These are phyloP conservation scores for Paralvinella palmiformis DNA, from an alignment of 1,140 invertebrate species.

Conservation along the genomic window DNA sequence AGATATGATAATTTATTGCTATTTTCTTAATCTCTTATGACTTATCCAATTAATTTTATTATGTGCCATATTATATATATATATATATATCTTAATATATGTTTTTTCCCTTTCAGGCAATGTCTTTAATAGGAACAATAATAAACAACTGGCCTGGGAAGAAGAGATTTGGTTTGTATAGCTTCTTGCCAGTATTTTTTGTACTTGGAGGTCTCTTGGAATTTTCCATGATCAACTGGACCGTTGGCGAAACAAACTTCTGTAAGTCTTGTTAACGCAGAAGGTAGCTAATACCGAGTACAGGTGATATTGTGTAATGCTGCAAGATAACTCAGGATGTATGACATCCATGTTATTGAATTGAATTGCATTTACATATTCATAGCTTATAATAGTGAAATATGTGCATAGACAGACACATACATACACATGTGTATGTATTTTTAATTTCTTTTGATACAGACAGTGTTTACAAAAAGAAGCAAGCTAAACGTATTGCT, in stretches of 20 bases:
- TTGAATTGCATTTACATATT: constrained; percentile 1
- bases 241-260: constrained; percentile 16
- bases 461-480: not conserved
- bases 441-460: not conserved
- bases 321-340: not conserved
- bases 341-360: not conserved
- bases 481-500: not conserved
- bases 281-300: not conserved
- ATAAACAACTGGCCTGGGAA: constrained; percentile 15
- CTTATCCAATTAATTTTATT: too few relatives aligned
- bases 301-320: not conserved
- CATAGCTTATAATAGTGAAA: not conserved
- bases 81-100: too few relatives aligned
- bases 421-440: not conserved
- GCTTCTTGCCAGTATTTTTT: constrained; percentile 18
- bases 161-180: constrained; percentile 14
- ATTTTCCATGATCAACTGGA: constrained; percentile 19
- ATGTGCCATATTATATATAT: too few relatives aligned
- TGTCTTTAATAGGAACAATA: too few relatives aligned
- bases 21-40: too few relatives aligned
- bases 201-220: constrained; percentile 16
- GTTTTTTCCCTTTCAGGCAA: too few relatives aligned
- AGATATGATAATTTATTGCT: too few relatives aligned
- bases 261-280: constrained; percentile 11
- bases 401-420: not conserved